These are phyloP conservation scores for Tyria jacobaeae DNA, from an alignment of 2,888 invertebrate species.

Conservation along the genomic window DNA sequence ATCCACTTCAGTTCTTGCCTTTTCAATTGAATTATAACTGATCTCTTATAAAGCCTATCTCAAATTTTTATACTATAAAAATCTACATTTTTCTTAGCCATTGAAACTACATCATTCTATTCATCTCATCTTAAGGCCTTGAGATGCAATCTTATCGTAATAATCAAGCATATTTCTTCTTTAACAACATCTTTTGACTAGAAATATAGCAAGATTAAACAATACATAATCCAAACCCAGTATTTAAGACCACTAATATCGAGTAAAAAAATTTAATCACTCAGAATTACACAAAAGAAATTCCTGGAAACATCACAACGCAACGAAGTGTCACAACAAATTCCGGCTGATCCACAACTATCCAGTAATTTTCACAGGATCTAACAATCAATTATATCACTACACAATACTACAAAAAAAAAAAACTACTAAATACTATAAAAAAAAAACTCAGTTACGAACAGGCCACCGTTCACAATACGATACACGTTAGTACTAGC, in stretches of 20 bases:
- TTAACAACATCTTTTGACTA: background rate
- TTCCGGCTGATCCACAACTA: background rate
- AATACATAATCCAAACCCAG: background rate
- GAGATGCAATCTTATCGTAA: too few relatives aligned
- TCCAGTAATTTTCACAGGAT: background rate
- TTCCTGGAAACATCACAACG: background rate
- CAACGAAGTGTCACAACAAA: background rate
- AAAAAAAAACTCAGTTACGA: background rate
- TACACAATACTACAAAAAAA: background rate
- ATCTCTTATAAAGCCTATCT: background rate
- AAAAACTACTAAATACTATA: slow-evolving; percentile 5
- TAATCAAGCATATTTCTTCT: background rate
- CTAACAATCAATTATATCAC: slow-evolving; percentile 1
- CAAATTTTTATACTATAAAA: background rate
- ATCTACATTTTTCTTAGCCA: background rate
- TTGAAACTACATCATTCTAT: too few relatives aligned
- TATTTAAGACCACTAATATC: background rate
- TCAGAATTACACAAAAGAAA: background rate
- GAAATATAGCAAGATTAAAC: background rate
- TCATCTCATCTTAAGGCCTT: background rate
- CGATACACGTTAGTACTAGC: background rate
- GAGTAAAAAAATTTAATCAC: background rate
- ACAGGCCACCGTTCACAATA: background rate
- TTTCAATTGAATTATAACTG: background rate
- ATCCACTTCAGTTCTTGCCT: background rate